These are phyloP conservation scores for Melinopterus prodromus DNA, from an alignment of 2,888 invertebrate species.

Conservation along the genomic window DNA sequence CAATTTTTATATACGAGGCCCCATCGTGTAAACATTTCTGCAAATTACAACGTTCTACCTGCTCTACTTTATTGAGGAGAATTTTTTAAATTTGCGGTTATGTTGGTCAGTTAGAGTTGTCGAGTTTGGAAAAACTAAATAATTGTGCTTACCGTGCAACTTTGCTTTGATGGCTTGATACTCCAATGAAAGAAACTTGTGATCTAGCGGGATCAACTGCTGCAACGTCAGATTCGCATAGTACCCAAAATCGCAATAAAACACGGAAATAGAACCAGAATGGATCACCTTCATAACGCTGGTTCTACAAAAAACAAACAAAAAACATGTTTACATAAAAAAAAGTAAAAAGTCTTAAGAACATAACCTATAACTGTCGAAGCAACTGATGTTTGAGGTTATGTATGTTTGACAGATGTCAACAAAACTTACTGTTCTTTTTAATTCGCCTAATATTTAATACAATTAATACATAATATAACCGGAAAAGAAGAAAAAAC, in stretches of 20 bases:
- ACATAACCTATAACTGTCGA: neutral
- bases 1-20: slow-evolving; percentile 31
- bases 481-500: neutral
- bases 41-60: no score
- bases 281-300: slow-evolving; percentile 65
- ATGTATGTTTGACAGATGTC: neutral
- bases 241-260: slow-evolving; percentile 72
- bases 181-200: slow-evolving; percentile 67
- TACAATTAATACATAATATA: neutral
- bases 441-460: neutral
- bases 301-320: slow-evolving; percentile 59
- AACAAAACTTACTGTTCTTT: neutral
- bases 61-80: no score
- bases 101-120: no score
- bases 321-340: slow-evolving; percentile 26
- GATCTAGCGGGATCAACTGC: slow-evolving; percentile 65
- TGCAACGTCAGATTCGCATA: slow-evolving; percentile 65
- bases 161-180: slow-evolving; percentile 73
- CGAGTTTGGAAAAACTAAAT: slow-evolving; percentile 27
- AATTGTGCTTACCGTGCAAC: slow-evolving; percentile 63
- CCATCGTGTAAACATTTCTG: no score
- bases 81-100: no score
- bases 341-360: neutral
- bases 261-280: slow-evolving; percentile 66
- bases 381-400: neutral